phyloP scores from a whole-genome alignment of 2,888 invertebrate species.

The Chalcis sispes region DNA sequence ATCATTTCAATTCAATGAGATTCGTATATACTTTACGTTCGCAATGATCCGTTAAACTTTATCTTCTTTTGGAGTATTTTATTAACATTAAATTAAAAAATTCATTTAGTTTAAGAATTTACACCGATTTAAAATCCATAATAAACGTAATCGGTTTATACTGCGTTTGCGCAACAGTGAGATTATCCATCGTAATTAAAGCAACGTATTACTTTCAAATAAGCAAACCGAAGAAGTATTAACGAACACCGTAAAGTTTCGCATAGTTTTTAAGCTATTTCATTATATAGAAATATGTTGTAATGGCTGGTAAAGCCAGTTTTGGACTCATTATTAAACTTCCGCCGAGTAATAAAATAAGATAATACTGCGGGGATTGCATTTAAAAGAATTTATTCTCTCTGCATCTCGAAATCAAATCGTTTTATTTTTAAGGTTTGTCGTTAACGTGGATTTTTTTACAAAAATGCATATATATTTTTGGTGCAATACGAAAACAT shows the following conservation, averaged over 20 bases:
- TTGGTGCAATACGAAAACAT: too few species aligned
- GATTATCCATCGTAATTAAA: too few species aligned
- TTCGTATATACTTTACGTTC: too few species aligned
- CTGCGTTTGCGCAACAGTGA: too few species aligned
- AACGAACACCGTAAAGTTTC: not conserved
- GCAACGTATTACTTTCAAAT: not conserved
- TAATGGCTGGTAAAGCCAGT: not conserved
- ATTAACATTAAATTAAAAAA: too few species aligned
- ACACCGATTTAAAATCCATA: too few species aligned
- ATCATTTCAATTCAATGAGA: too few species aligned
- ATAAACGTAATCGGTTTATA: too few species aligned
- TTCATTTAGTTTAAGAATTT: too few species aligned
- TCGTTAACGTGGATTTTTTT: not conserved
- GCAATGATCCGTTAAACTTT: too few species aligned
- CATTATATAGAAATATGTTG: slow-evolving; percentile 17
- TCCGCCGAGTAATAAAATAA: slow-evolving; percentile 36
- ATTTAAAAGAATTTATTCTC: not conserved
- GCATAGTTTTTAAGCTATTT: not conserved
- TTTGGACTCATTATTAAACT: slow-evolving; percentile 37
- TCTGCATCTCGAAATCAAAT: slow-evolving; percentile 17
- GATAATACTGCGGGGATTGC: not conserved
- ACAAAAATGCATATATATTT: not conserved
- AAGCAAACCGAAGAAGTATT: not conserved
- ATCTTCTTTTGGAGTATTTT: too few species aligned
- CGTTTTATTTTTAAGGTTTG: slow-evolving; percentile 9